Base-by-base conservation (phyloP, 2,113 vertebrate species). In the Mustelus asterias region DNA sequence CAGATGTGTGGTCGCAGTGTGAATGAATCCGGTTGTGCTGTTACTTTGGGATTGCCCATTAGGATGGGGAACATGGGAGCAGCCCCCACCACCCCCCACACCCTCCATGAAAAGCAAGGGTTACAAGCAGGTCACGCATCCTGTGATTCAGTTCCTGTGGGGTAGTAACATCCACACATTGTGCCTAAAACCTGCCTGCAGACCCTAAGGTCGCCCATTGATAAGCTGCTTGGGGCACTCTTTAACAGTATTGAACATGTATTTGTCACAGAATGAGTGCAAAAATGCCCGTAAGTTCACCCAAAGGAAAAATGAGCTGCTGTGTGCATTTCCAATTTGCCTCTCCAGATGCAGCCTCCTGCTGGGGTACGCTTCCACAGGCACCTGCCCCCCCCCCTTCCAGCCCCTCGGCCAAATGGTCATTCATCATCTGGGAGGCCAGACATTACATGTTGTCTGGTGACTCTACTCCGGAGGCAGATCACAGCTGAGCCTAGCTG, bases 401-500 rank as follows among this genome's bases (percentile, higher is more conserved):
- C 13, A 4, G 78, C 20, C 78, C 78, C 78, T 83, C 16, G n/a
- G 1, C 78, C n/a, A 37, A 92, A 65, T 63, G 89, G 89, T 29
- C 60, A 92, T 92, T 92, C n/a, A 65, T 65, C 58, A 92, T 63
- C 29, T 33, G 60, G 14, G 89, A 37, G 89, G 33, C 33, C 65
- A 54, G 89, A 65, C 60, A 2, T n/a, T 60, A 92, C 33, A n/a
- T 37, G n/a, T 83, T 41, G 78, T 83, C 78, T 37, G 4, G n/a
- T 83, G 37, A 83, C 78, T 41, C n/a, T 16, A 3, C 33, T 83
- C 5, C 16, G 78, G 78, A 83, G n/a, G 78, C n/a, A 10, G 4
- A 83, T 37, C n/a, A 83, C 78, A 83, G 78, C 78, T 83, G 78
- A 83, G 78, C n/a, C 78, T 83, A 41, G 78, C 78, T 37, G n/a